These are phyloP conservation scores for Drosophila ironensis DNA, from an alignment of 1,140 invertebrate species.

Conservation along the genomic window DNA sequence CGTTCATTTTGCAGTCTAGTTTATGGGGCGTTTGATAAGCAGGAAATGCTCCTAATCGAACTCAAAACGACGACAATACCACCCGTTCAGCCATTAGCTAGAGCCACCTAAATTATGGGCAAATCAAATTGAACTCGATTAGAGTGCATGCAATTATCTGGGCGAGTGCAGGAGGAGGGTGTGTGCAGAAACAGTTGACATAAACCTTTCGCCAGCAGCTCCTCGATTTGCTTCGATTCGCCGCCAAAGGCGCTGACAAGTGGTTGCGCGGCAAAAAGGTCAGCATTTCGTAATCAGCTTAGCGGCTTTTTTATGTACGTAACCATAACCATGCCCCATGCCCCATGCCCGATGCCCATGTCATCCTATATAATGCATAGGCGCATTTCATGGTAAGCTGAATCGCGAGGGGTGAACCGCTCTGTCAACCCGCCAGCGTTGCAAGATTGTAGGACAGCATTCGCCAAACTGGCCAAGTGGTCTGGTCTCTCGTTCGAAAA, in stretches of 20 bases:
- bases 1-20: constrained; percentile 16
- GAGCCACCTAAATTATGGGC: constrained; percentile 41
- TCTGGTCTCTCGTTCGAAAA: constrained; percentile 36
- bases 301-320: constrained; percentile 67
- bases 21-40: constrained; percentile 37
- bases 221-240: not conserved
- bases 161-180: not conserved
- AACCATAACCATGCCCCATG: constrained; percentile 71
- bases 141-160: constrained; percentile 42
- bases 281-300: constrained; percentile 78
- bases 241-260: constrained; percentile 70
- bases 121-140: constrained; percentile 51
- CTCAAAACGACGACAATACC: constrained; percentile 5
- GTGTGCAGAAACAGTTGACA: constrained; percentile 51
- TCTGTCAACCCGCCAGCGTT: constrained; percentile 59
- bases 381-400: no score
- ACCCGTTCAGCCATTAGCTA: constrained; percentile 35
- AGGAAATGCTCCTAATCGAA: constrained; percentile 34
- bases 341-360: no score
- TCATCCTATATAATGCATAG: constrained; percentile 77
- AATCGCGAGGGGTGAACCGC: constrained; percentile 18
- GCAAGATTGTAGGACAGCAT: constrained; percentile 49
- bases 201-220: constrained; percentile 63
- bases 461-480: constrained; percentile 74
- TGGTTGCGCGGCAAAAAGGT: constrained; percentile 62